Conservation (phyloP, 2,888 invertebrate species). For the Pandemis corylana region DNA sequence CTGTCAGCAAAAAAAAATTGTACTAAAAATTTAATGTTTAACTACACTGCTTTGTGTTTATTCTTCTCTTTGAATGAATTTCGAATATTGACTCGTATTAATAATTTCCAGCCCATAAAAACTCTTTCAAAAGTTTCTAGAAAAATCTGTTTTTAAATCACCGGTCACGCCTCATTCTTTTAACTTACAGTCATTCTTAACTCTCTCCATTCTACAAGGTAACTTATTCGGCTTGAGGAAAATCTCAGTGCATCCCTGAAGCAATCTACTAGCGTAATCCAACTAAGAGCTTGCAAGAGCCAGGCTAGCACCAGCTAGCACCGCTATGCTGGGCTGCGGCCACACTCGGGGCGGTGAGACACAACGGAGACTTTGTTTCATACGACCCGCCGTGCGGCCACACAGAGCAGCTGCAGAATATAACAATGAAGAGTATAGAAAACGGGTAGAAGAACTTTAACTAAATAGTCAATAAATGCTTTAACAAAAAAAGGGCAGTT, state of each 20-base stretch:
- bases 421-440: too few relatives aligned
- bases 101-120: too few relatives aligned
- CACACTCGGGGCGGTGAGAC: not conserved
- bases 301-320: not conserved
- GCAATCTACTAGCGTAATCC: conserved; percentile 2
- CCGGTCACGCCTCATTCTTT: not conserved
- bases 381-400: too few relatives aligned
- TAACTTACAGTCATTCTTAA: not conserved
- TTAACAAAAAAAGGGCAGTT: too few relatives aligned
- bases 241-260: not conserved
- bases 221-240: not conserved
- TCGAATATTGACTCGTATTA: too few relatives aligned
- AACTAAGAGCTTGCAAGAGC: not conserved
- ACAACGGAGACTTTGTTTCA: not conserved
- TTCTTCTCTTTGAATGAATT: too few relatives aligned
- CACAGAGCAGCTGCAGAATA: too few relatives aligned
- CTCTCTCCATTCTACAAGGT: not conserved
- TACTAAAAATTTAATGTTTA: too few relatives aligned
- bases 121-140: not conserved
- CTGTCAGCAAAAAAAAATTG: too few relatives aligned
- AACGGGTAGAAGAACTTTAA: too few relatives aligned
- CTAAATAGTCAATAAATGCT: too few relatives aligned
- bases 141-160: not conserved
- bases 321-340: not conserved
- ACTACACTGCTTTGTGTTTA: too few relatives aligned